These are phyloP conservation scores for Augochlorella aurata DNA, from an alignment of 2,888 invertebrate genomes.

Conservation along the genomic window DNA sequence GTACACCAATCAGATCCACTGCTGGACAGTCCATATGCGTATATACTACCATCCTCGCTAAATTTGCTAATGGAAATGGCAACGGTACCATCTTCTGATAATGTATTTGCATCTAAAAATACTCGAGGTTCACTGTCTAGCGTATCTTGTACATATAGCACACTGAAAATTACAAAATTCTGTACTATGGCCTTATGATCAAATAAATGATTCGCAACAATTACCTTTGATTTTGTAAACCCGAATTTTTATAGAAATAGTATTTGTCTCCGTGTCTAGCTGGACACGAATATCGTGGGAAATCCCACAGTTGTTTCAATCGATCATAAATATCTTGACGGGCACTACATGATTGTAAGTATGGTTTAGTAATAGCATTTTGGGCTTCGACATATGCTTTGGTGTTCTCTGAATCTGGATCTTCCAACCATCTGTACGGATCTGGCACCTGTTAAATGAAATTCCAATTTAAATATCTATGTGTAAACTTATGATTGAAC, in stretches of 20 bases:
- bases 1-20: conserved; percentile 99
- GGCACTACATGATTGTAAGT: conserved; percentile 89
- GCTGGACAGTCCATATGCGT: conserved; percentile 95
- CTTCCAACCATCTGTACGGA: conserved; percentile 98
- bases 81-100: conserved; percentile 95
- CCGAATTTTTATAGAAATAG: conserved; percentile 96
- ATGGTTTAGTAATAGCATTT: conserved; percentile 94
- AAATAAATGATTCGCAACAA: not conserved
- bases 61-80: conserved; percentile 90
- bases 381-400: conserved; percentile 94
- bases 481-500: not conserved
- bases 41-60: conserved; percentile 93
- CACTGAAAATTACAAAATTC: conserved; percentile 85
- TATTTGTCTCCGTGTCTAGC: conserved; percentile 91
- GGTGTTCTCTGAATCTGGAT: conserved; percentile 96
- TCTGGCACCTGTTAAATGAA: conserved; percentile 87
- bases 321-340: conserved; percentile 89
- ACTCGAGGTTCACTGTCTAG: conserved; percentile 89
- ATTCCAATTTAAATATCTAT: not conserved
- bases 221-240: conserved; percentile 97
- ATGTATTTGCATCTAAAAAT: conserved; percentile 96
- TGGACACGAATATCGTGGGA: conserved; percentile 96
- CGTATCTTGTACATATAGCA: conserved; percentile 93
- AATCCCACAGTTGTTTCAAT: conserved; percentile 96
- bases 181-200: not conserved